These are phyloP conservation scores for Teinopalpus imperialis DNA, from an alignment of 2,888 invertebrate species.

Conservation along the genomic window DNA sequence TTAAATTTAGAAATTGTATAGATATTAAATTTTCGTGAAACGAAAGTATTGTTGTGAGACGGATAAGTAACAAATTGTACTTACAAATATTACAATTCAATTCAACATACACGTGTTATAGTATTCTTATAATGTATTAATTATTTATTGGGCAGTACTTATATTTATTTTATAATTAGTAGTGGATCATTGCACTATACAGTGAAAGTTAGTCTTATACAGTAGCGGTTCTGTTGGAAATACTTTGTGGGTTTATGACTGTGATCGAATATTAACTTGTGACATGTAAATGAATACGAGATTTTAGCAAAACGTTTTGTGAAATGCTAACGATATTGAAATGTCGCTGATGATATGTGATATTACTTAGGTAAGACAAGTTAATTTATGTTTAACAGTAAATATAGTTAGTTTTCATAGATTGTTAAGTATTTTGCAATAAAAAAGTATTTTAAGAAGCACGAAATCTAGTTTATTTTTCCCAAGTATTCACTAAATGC, in stretches of 20 bases:
- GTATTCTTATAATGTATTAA: constrained; percentile 24
- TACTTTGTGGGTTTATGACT: constrained; percentile 10
- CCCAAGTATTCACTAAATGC: no score
- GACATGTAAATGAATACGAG: constrained; percentile 37
- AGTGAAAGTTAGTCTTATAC: neutral
- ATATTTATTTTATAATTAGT: constrained; percentile 28
- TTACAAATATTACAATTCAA: constrained; percentile 44
- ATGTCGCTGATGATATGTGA: constrained; percentile 76
- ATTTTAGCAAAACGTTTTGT: constrained; percentile 32
- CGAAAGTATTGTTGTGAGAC: neutral
- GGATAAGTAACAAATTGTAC: constrained; percentile 45
- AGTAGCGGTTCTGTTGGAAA: neutral
- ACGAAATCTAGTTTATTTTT: constrained; percentile 1
- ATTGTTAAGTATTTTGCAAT: constrained; percentile 21
- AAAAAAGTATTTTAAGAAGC: constrained; percentile 20
- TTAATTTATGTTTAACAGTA: constrained; percentile 16
- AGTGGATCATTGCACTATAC: neutral
- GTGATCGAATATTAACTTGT: constrained; percentile 26
- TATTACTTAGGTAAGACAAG: constrained; percentile 59
- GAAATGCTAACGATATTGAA: constrained; percentile 13
- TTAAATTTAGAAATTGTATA: neutral
- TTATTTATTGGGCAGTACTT: constrained; percentile 58
- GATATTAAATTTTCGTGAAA: constrained; percentile 15
- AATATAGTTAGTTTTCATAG: constrained; percentile 12
- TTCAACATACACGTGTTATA: constrained; percentile 30